Evolutionary conservation across 1,140 invertebrate species (phyloP).

Genomic region (Temnothorax longispinosus): DNA sequence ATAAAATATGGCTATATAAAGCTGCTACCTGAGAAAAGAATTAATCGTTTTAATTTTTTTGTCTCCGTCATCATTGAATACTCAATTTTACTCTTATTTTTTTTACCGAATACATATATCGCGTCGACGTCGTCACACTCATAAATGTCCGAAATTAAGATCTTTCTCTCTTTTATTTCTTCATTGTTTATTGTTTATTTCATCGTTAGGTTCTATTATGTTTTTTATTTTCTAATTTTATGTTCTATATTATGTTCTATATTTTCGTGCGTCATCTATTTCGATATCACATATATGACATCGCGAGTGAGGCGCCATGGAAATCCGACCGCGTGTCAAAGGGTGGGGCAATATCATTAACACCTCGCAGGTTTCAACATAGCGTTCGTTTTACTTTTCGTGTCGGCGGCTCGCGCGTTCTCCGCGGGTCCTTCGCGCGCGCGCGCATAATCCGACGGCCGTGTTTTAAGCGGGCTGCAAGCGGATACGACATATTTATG

Average conservation of each 20-base stretch:
- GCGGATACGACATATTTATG: conserved; percentile 84
- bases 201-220: neutral
- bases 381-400: conserved; percentile 84
- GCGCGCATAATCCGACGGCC: conserved; percentile 78
- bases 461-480: conserved; percentile 80
- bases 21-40: neutral
- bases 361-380: conserved; percentile 83
- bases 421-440: neutral
- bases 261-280: conserved; percentile 20
- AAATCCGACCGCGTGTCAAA: conserved; percentile 29
- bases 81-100: too few species aligned
- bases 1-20: neutral
- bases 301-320: conserved; percentile 6
- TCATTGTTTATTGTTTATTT: neutral
- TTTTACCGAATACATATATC: neutral
- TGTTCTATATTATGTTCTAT: neutral
- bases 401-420: conserved; percentile 41
- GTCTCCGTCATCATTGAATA: neutral
- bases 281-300: neutral
- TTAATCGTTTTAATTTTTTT: neutral
- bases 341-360: conserved; percentile 82
- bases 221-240: neutral
- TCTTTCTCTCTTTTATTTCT: neutral
- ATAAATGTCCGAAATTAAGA: neutral
- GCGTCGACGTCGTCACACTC: neutral